Evolutionary conservation across 2,888 invertebrate genomes (phyloP), one percentile per base, ranked within the genome.

Genomic region (Gonocerus acuteangulatus): DNA sequence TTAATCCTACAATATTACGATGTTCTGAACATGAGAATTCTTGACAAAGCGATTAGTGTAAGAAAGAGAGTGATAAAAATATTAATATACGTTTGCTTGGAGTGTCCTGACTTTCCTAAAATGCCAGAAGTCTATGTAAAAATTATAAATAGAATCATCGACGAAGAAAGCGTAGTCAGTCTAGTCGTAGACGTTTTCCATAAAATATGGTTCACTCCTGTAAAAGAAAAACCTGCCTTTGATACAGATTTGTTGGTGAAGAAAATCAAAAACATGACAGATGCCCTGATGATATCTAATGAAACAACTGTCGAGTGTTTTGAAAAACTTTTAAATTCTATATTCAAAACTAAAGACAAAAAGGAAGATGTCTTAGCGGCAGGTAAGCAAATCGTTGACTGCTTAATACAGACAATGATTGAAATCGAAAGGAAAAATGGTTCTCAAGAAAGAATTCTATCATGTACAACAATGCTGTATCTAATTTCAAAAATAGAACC

Each of bases 31-130:
- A 87, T 89, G 67, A 81, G 95, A 74, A 95, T 95, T 74, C 78
- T 95, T 75, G 82, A 99, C 74, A 97, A 96, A n/a, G 97, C 97
- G 66, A 95, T 97, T n/a, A 95, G 96, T 72, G 99, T 99, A 11
- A 80, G 99, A 34, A 99, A 99, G 76, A 83, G 99, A 67, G 97
- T 99, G 59, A 99, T 99, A 70, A 96, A 96, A 78, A 99, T 99
- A 68, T 80, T 99, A 70, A 90, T 95, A 73, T 99, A 99, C 73
- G 94, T 99, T 72, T 97, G 97, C 74, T 86, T 95, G 72, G 95
- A 95, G 73, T 95, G 94, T 75, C 95, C 96, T 0, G 89, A 93
- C 70, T 96, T 94, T 74, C 85, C 87, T 0, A 95, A 95, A 77
- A 94, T 96, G 69, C 95, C 95, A 0, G 97, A 97, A 76, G 97